Evolutionary conservation across 2,797 vertebrate species (phyloP).

Genomic region (Alca torda): DNA sequence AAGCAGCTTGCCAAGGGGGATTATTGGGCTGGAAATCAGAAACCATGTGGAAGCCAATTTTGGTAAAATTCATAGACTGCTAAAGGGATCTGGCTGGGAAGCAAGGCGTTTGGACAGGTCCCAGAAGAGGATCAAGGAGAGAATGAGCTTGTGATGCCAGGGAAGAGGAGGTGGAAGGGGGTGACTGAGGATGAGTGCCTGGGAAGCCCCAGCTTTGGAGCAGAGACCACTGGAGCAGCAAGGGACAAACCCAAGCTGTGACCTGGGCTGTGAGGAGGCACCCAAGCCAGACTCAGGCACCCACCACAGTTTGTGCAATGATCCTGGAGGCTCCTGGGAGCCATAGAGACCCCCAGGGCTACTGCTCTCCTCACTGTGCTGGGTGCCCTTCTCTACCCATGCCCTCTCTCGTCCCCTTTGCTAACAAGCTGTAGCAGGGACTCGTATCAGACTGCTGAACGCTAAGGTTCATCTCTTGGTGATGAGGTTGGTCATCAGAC

Average conservation of each 20-base stretch:
- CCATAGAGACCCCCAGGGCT: background rate
- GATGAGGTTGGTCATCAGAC: too few species aligned
- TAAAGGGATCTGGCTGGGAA: background rate
- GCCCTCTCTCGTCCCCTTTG: background rate
- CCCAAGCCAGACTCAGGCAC: background rate
- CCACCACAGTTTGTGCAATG: background rate
- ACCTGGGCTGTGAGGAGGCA: background rate
- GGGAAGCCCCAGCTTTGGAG: background rate
- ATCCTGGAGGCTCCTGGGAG: background rate
- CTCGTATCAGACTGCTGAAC: background rate
- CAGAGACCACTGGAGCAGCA: background rate
- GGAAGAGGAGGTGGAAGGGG: background rate
- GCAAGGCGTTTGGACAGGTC: background rate
- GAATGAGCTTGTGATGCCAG: background rate
- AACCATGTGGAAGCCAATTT: background rate
- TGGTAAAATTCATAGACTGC: background rate
- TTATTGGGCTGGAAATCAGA: background rate
- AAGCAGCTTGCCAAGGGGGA: background rate
- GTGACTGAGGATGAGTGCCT: background rate
- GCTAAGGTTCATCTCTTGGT: background rate
- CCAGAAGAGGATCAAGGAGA: background rate
- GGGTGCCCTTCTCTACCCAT: background rate
- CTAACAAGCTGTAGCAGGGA: background rate
- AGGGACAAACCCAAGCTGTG: background rate
- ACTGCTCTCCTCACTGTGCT: fast-evolving